A percentile compares a stretch with the other conserved stretches of the same genome.
phyloP scores from a whole-genome alignment of 2,113 vertebrate genomes.

The Heliornis fulica region DNA sequence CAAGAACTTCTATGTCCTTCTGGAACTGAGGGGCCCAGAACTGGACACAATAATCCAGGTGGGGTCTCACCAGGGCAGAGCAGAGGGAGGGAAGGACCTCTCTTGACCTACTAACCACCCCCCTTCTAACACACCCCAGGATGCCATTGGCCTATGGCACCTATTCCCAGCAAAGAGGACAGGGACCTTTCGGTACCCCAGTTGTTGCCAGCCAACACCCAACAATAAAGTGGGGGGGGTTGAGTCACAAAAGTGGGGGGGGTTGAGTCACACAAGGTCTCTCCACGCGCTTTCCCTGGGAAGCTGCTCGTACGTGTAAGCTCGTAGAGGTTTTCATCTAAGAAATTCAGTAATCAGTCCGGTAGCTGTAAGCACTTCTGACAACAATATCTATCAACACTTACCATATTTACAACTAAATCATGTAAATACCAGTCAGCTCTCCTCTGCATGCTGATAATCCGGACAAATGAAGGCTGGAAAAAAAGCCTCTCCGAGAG shows the following conservation, averaged over 20 bases:
- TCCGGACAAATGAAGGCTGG: background rate
- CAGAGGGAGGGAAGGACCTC: too few relatives aligned
- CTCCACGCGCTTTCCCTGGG: background rate
- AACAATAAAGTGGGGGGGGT: too few relatives aligned
- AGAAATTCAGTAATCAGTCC: constrained; percentile 21
- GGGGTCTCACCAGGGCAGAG: too few relatives aligned
- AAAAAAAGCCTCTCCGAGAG: background rate
- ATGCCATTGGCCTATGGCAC: too few relatives aligned
- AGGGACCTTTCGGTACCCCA: background rate
- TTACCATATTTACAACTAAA: constrained; percentile 47
- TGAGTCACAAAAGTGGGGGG: background rate
- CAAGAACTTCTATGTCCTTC: too few relatives aligned
- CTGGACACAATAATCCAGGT: too few relatives aligned
- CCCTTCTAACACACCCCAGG: too few relatives aligned
- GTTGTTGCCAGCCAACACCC: background rate
- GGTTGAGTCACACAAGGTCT: background rate
- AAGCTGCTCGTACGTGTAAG: background rate
- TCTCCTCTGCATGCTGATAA: constrained; percentile 18
- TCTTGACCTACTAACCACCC: too few relatives aligned
- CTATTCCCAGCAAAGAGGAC: background rate
- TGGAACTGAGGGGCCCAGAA: too few relatives aligned
- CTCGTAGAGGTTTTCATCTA: background rate
- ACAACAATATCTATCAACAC: constrained; percentile 56
- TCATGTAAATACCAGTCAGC: constrained; percentile 42
- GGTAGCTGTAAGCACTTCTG: constrained; percentile 30